Percentiles rank a stretch among this genome's conserved stretches.
phyloP scores from a whole-genome alignment of 2,113 vertebrate genomes.

The Dasypus novemcinctus region DNA sequence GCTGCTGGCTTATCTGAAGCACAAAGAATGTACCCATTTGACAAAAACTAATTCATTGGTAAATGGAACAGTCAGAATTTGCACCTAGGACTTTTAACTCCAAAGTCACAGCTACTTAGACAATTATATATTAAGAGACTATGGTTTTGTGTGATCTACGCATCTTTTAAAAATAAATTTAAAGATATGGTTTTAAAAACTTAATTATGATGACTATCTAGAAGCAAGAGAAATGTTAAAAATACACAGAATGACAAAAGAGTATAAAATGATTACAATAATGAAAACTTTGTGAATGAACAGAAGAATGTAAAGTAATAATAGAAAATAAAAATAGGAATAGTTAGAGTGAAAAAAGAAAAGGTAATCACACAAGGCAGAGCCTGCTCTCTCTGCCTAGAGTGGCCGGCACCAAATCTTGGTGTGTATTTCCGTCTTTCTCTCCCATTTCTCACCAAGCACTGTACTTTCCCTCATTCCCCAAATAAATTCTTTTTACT shows the following conservation, averaged over 20 bases:
- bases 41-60: neutral
- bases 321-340: neutral
- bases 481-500: no score
- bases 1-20: neutral
- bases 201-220: neutral
- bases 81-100: neutral
- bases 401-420: no score
- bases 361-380: no score
- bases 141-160: no score
- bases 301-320: neutral
- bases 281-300: constrained; percentile 7
- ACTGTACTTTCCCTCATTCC: no score
- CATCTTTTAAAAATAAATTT: no score
- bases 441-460: no score
- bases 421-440: no score
- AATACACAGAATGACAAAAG: neutral
- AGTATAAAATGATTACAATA: neutral
- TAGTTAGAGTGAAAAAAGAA: neutral
- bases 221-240: neutral
- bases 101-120: neutral
- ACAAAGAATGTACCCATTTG: neutral
- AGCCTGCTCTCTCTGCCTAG: no score
- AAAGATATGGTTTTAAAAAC: no score
- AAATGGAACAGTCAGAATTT: neutral
- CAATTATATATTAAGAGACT: neutral